Base-by-base conservation (phyloP, 1,140 invertebrate species). In the Drosophila truncata region DNA sequence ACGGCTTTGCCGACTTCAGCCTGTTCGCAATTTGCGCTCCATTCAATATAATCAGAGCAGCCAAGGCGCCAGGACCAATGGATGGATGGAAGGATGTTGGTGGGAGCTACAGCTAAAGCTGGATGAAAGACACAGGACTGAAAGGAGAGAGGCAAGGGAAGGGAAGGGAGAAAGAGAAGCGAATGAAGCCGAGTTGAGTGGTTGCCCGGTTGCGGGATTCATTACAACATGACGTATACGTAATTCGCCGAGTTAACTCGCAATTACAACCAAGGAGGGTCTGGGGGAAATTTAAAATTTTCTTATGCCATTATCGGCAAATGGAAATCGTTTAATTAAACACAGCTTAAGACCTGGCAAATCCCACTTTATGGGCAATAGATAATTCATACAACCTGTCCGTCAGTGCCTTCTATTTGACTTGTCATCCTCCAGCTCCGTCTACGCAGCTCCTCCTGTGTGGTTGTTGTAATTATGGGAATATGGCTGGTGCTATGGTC, bases 1-100 rank as follows among this genome's bases (percentile, higher is more conserved):
- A 65, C 33, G 62, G 67, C 44, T 47, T 58, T 63, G 67, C 57
- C 44, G 73, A 65, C 80, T 82, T 57, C 58, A 66, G 69, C 59
- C 75, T 66, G 80, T 55, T 66, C 54, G 78, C 80, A 83, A 83
- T 83, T 83, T 83, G 75, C 64, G 76, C 76, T 73, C 75, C 80
- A 83, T 83, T 83, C 80, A 83, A 83, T 83, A 83, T 78, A 83
- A 83, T 65, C 78, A 80, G 70, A 75, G 52, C 61, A 44, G 58
- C 58, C 55, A 57, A 71, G 52, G 65, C 39, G 50, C 65, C 67
- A 37, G 47, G 35, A 64, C 46, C 37, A 54, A 42, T 67, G 66
- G 62, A 69, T 35, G 47, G 46, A 25, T 37, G 65, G 49, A 42
- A 11, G 41, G 35, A 27, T 23, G 54, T 10, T 35, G 37, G 23